These are phyloP conservation scores for Tetanocera ferruginea DNA, from an alignment of 2,888 invertebrate genomes.

Conservation along the genomic window DNA sequence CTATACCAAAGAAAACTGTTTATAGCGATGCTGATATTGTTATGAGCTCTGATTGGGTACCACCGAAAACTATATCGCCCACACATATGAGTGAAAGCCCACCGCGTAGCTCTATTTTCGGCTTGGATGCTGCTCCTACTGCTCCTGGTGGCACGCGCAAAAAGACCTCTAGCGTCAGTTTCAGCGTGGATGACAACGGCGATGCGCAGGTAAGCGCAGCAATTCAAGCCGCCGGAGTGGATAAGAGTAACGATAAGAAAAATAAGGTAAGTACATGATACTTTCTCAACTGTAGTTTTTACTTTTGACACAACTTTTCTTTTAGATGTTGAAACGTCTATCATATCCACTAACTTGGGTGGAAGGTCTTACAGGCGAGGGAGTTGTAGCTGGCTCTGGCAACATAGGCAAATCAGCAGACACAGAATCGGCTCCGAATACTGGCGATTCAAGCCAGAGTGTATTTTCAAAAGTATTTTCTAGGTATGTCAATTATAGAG, in stretches of 20 bases:
- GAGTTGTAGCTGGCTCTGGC: conserved; percentile 70
- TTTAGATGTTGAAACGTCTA: conserved; percentile 91
- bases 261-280: conserved; percentile 75
- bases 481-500: conserved; percentile 74
- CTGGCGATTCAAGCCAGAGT: conserved; percentile 76
- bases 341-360: conserved; percentile 94
- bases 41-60: conserved; percentile 88
- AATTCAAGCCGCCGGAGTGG: conserved; percentile 53
- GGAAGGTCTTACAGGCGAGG: conserved; percentile 86
- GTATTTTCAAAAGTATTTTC: conserved; percentile 93
- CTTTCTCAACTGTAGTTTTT: too few species aligned
- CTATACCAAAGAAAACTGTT: conserved; percentile 73
- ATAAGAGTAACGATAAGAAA: conserved; percentile 74
- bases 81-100: conserved; percentile 75
- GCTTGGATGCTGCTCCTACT: conserved; percentile 64
- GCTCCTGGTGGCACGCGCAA: conserved; percentile 74
- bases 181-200: conserved; percentile 77
- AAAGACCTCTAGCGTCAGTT: conserved; percentile 80
- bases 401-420: conserved; percentile 66
- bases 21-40: conserved; percentile 92
- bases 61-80: conserved; percentile 85
- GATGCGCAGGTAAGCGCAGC: conserved; percentile 48
- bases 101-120: conserved; percentile 62
- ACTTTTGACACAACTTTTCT: conserved; percentile 39
- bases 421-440: conserved; percentile 69